These are phyloP conservation scores for Celastrina argiolus DNA, from an alignment of 2,888 invertebrate genomes.

Conservation along the genomic window DNA sequence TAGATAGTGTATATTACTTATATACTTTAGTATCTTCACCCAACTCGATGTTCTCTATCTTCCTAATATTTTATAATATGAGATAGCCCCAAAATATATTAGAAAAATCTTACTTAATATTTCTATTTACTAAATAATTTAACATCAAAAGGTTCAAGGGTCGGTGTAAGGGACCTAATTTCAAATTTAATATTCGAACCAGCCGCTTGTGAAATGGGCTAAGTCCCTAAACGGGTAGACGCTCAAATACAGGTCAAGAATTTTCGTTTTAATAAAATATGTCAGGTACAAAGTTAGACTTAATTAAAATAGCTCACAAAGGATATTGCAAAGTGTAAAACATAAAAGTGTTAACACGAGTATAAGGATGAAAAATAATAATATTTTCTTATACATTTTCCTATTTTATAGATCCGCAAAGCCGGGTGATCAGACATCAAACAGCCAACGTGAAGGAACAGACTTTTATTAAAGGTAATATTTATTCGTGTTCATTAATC, in stretches of 20 bases:
- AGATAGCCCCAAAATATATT: too few species aligned
- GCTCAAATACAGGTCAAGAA: constrained; percentile 8
- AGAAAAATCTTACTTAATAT: not conserved
- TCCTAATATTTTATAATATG: too few species aligned
- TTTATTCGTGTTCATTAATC: too few species aligned
- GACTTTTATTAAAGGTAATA: constrained; percentile 52
- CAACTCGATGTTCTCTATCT: too few species aligned
- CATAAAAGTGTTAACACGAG: not conserved
- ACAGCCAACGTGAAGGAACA: constrained; percentile 52
- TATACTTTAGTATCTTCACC: too few species aligned
- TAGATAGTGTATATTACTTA: too few species aligned
- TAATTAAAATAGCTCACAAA: too few species aligned
- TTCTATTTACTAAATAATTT: not conserved
- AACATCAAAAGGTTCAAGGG: not conserved
- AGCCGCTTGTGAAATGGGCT: not conserved
- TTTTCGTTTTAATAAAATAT: constrained; percentile 6
- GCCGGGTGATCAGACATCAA: constrained; percentile 68
- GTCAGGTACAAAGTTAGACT: not conserved
- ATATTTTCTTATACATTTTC: constrained; percentile 1
- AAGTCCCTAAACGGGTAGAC: constrained; percentile 3
- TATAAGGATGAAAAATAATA: not conserved
- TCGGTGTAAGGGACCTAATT: constrained; percentile 3
- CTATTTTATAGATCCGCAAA: constrained; percentile 59
- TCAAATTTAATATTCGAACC: constrained; percentile 3
- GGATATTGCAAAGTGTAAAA: not conserved